These are phyloP conservation scores for Lethrus apterus DNA, from an alignment of 1,140 invertebrate species.

Conservation along the genomic window DNA sequence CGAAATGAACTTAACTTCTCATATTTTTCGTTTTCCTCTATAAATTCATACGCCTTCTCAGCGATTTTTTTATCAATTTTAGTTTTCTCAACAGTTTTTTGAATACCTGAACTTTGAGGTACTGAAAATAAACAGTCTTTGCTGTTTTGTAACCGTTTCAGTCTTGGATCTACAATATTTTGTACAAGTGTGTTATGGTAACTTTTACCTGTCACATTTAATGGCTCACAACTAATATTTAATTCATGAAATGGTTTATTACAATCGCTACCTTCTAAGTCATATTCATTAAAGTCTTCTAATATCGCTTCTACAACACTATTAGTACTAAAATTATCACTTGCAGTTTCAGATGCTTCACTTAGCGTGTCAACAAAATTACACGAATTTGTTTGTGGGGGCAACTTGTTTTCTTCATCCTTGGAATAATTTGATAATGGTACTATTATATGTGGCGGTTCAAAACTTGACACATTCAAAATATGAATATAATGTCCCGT, in stretches of 20 bases:
- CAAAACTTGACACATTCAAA: conserved; percentile 30
- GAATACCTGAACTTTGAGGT: conserved; percentile 28
- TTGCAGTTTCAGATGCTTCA: conserved; percentile 36
- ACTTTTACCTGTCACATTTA: conserved; percentile 40
- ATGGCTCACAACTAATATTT: conserved; percentile 41
- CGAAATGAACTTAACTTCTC: conserved; percentile 76
- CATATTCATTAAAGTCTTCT: conserved; percentile 40
- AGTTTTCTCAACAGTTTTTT: conserved; percentile 33
- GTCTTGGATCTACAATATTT: conserved; percentile 37
- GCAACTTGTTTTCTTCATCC: conserved; percentile 25
- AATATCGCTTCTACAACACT: conserved; percentile 38
- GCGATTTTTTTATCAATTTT: conserved; percentile 52
- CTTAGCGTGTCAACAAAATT: conserved; percentile 32
- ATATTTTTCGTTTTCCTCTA: conserved; percentile 71
- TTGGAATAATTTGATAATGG: conserved; percentile 19
- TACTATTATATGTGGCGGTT: conserved; percentile 21
- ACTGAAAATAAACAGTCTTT: conserved; percentile 37
- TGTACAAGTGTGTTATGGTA: conserved; percentile 40
- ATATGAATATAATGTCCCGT: conserved; percentile 40
- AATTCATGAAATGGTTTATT: conserved; percentile 42
- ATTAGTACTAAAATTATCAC: conserved; percentile 35
- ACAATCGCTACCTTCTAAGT: conserved; percentile 37
- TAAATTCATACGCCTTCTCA: conserved; percentile 78
- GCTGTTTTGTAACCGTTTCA: conserved; percentile 34
- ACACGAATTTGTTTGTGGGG: conserved; percentile 9